Evolutionary conservation across 2,113 vertebrate species (phyloP), one percentile per base, ranked within the genome.

Genomic region (Sardina pilchardus): DNA sequence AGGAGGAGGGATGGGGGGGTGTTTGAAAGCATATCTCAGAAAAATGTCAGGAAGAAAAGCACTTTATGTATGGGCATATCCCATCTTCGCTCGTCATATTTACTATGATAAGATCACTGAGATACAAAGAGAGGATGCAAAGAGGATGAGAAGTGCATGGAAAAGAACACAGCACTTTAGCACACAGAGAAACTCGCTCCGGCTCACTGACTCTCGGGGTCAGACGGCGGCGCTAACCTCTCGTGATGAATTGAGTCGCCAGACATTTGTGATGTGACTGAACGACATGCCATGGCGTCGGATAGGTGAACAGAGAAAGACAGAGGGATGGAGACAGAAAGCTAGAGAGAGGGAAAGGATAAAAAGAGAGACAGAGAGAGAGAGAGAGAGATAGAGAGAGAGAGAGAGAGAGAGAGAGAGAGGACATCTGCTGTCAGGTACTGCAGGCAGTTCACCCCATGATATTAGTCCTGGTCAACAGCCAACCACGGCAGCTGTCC

Each of bases 401-500:
- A 63, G 21, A 63, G 59, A 26, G 59, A 63, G 59, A n/a, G 67
- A 67, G 34, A 80, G 85, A 88, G 84, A 80, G 43, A 85, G 17
- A 80, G 81, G 91, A 90, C 93, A 94, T 93, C 91, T 94, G 92
- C 92, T 93, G 87, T 85, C 94, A 94, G 94, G 94, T 95, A 94
- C 93, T 93, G 91, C 85, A 88, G 88, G 86, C 86, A 87, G 84
- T 85, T 91, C 89, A 84, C 88, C 87, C 91, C 36, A 82, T 75
- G 89, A 91, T 91, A 93, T 94, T 92, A 92, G 89, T 88, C 81
- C 92, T 94, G 93, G 94, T 93, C 91, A 92, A 88, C 88, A 91
- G 93, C 94, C 94, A 94, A 94, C 89, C 88, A 83, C 92, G 92
- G 92, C 94, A 96, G 93, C 94, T 96, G 95, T 93, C 93, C 91